Percentiles rank a stretch among this genome's conserved stretches.
Conservation (phyloP, 53 echinoderm and acorn worm genomes). For the Paracentrotus lividus region DNA sequence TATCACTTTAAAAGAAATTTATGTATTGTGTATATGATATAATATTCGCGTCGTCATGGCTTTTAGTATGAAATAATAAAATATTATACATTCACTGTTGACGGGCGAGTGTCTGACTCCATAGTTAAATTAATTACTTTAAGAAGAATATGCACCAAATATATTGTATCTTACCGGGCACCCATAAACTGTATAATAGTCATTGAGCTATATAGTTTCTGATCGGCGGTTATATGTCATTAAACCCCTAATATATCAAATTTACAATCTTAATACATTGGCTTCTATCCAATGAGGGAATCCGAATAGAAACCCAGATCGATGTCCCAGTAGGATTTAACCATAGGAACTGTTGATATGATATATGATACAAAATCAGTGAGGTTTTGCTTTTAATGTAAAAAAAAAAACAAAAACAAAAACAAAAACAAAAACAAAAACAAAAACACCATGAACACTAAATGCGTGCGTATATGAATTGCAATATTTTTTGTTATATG, state of each 20-base stretch:
- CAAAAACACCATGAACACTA: too few species aligned
- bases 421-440: background rate
- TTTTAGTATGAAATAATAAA: too few species aligned
- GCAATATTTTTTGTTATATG: too few species aligned
- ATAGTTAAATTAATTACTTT: background rate
- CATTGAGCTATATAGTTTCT: background rate
- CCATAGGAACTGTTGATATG: background rate
- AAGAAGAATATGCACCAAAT: background rate
- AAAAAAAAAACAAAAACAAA: background rate
- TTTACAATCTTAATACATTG: background rate
- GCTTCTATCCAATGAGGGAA: background rate
- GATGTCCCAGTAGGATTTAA: background rate
- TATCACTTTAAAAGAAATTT: too few species aligned
- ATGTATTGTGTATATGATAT: too few species aligned
- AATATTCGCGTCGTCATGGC: too few species aligned
- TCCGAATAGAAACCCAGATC: background rate
- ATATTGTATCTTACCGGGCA: background rate
- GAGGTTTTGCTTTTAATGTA: background rate
- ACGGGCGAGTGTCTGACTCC: background rate
- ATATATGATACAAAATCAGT: background rate
- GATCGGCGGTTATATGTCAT: background rate
- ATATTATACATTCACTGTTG: background rate
- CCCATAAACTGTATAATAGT: background rate
- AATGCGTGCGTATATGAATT: too few species aligned
- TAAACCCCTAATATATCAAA: background rate